Evolutionary conservation across 2,888 invertebrate genomes (phyloP).

Genomic region (Agriotes lineatus): DNA sequence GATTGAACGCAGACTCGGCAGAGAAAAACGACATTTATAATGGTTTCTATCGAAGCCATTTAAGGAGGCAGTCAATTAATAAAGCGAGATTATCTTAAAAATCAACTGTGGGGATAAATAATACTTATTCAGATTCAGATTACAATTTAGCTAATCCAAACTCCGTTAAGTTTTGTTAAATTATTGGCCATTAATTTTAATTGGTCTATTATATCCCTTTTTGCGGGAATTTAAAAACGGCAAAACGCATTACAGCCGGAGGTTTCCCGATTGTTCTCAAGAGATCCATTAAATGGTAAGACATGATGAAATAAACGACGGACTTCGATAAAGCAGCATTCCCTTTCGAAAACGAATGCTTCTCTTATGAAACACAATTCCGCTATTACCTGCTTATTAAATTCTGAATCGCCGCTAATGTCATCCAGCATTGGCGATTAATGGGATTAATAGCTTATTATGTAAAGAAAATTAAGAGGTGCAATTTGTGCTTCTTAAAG

Average conservation of each 20-base stretch:
- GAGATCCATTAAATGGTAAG: slow-evolving; percentile 52
- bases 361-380: slow-evolving; percentile 33
- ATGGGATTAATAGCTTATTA: slow-evolving; percentile 20
- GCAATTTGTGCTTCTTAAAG: neutral
- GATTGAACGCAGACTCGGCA: slow-evolving; percentile 31
- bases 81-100: slow-evolving; percentile 46
- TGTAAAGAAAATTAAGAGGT: slow-evolving; percentile 10
- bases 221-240: slow-evolving; percentile 48
- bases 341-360: slow-evolving; percentile 45
- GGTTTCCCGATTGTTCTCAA: slow-evolving; percentile 52
- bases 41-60: slow-evolving; percentile 38
- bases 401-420: slow-evolving; percentile 10
- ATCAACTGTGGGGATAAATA: slow-evolving; percentile 43
- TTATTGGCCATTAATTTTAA: slow-evolving; percentile 54
- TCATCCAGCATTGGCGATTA: neutral
- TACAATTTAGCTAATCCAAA: slow-evolving; percentile 44
- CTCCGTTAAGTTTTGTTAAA: slow-evolving; percentile 50
- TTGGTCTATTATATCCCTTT: slow-evolving; percentile 53
- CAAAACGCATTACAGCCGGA: slow-evolving; percentile 46
- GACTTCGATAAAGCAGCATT: slow-evolving; percentile 47
- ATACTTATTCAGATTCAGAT: slow-evolving; percentile 40
- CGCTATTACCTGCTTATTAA: slow-evolving; percentile 11
- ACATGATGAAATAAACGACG: slow-evolving; percentile 49
- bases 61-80: slow-evolving; percentile 45
- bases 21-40: slow-evolving; percentile 34